A percentile compares a stretch with the other conserved stretches of the same genome.
Evolutionary conservation across 2,797 vertebrate species (phyloP).

Genomic region (Saxicola maurus): DNA sequence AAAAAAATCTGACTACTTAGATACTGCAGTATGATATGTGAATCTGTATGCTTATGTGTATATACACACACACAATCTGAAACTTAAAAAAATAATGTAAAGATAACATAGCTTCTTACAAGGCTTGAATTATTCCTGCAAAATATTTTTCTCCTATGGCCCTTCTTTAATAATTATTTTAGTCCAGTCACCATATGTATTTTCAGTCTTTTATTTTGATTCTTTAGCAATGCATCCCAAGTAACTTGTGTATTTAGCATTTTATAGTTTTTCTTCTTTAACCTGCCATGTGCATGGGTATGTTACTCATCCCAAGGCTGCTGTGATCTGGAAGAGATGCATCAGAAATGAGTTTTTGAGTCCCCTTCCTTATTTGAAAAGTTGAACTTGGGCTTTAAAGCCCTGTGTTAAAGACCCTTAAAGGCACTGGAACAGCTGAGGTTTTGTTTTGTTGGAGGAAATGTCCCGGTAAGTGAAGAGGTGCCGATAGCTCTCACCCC

Average conservation of each 20-base stretch:
- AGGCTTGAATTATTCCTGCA: background rate
- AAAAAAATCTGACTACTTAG: background rate
- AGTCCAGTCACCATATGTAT: background rate
- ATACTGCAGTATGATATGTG: background rate
- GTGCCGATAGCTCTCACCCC: fast-evolving
- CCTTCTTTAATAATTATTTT: background rate
- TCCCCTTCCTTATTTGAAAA: background rate
- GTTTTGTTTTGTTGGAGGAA: background rate
- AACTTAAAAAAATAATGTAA: background rate
- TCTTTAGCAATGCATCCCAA: background rate
- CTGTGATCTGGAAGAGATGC: background rate
- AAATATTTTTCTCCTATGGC: background rate
- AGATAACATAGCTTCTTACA: background rate
- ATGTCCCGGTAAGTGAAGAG: fast-evolving
- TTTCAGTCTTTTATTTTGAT: background rate
- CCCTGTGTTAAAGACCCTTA: background rate
- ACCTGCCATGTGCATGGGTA: background rate
- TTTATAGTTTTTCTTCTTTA: background rate
- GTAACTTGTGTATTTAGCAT: background rate
- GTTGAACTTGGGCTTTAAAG: background rate
- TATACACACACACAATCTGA: background rate
- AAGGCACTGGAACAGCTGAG: background rate
- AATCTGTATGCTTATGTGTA: background rate
- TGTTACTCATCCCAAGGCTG: background rate
- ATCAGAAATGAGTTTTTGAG: background rate